Evolutionary conservation across 1,140 invertebrate species (phyloP).

Genomic region (Drosophila nikananu): DNA sequence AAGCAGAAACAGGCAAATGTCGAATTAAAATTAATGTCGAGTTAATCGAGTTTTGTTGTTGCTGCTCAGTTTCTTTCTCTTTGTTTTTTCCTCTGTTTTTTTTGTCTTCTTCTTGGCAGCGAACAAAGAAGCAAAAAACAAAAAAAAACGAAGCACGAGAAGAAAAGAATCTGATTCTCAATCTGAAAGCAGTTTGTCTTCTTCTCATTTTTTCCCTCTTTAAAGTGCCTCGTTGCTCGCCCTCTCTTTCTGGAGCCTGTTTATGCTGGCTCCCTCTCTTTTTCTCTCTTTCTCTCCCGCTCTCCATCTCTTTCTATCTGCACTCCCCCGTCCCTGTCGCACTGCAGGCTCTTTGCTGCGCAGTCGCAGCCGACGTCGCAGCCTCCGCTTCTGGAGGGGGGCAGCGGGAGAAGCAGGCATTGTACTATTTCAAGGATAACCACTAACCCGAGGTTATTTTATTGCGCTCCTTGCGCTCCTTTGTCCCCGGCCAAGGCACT

Average conservation of each 20-base stretch:
- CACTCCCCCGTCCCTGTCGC: conserved; percentile 31
- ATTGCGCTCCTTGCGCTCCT: conserved; percentile 20
- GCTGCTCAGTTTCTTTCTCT: conserved; percentile 49
- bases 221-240: conserved; percentile 28
- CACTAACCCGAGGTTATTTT: conserved; percentile 54
- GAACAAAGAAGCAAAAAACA: conserved; percentile 59
- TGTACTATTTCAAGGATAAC: conserved; percentile 84
- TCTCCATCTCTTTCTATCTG: conserved; percentile 16
- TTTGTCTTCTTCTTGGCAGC: conserved; percentile 17
- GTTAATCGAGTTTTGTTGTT: conserved; percentile 83
- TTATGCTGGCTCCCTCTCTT: conserved; percentile 38
- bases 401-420: conserved; percentile 56
- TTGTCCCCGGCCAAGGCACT: conserved; percentile 33
- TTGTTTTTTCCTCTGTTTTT: conserved; percentile 17
- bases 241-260: conserved; percentile 60
- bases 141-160: conserved; percentile 30
- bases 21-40: conserved; percentile 84
- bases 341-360: conserved; percentile 53
- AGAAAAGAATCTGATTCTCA: conserved; percentile 72
- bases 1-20: conserved; percentile 58
- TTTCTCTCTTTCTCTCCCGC: neutral
- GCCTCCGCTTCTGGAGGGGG: conserved; percentile 37
- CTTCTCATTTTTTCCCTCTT: conserved; percentile 54
- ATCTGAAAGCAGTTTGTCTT: conserved; percentile 82
- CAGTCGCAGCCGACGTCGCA: conserved; percentile 49